Percentiles rank a stretch among this genome's conserved stretches.
phyloP scores from a whole-genome alignment of 2,888 invertebrate species.

The Dioctria linearis region DNA sequence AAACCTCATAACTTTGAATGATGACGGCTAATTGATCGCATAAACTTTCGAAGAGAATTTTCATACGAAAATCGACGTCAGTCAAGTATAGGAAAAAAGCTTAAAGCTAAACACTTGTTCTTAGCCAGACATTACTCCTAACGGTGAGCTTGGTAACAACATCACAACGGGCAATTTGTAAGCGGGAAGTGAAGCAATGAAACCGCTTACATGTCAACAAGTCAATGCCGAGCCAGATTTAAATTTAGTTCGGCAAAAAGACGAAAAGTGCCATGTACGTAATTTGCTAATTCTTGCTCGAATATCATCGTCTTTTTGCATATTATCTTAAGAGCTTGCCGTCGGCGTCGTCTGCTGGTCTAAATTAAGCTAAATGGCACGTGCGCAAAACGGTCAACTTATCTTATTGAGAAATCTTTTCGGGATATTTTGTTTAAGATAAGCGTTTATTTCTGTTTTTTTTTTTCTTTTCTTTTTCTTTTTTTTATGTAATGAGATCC shows the following conservation, averaged over 20 bases:
- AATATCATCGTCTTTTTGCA: neutral
- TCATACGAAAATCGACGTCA: no score
- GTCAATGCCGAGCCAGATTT: constrained; percentile 5
- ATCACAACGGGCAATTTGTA: neutral
- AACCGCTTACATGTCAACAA: constrained; percentile 20
- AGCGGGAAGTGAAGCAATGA: neutral
- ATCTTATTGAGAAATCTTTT: no score
- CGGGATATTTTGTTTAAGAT: no score
- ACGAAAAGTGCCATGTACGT: constrained; percentile 1
- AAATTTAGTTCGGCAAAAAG: constrained; percentile 2
- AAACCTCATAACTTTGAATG: no score
- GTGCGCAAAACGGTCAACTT: neutral
- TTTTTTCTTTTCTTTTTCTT: no score
- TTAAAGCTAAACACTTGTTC: neutral
- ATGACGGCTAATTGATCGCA: no score
- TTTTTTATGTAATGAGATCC: no score
- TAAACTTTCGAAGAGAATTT: no score
- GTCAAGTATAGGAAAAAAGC: no score
- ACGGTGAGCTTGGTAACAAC: neutral
- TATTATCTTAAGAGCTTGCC: no score
- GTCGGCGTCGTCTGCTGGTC: neutral
- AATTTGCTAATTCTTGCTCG: neutral
- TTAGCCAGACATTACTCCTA: neutral
- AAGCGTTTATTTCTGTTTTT: no score
- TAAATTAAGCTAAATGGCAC: constrained; percentile 6